Conservation (phyloP, 2,113 vertebrate genomes). For the Eublepharis macularius region DNA sequence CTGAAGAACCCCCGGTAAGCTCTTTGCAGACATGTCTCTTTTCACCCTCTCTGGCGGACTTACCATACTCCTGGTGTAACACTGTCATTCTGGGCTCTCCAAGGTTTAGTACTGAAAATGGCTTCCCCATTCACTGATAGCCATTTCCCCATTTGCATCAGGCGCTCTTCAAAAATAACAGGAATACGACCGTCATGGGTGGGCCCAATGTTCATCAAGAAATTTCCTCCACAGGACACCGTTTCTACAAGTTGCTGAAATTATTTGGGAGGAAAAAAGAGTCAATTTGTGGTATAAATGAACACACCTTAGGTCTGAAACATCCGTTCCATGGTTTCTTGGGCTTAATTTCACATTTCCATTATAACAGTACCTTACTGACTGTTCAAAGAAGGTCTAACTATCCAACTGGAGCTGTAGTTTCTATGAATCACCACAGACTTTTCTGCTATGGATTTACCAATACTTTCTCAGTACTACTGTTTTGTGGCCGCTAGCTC, state of each 20-base stretch:
- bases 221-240: constrained; percentile 93
- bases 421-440: neutral
- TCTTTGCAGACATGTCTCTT: neutral
- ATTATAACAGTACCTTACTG: neutral
- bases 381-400: neutral
- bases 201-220: constrained; percentile 93
- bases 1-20: too few relatives aligned
- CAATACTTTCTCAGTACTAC: neutral
- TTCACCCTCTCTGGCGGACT: neutral
- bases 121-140: constrained; percentile 88
- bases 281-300: neutral
- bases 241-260: constrained; percentile 86
- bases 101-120: constrained; percentile 87
- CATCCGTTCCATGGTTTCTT: neutral
- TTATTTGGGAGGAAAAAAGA: constrained; percentile 11
- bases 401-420: neutral
- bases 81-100: constrained; percentile 89
- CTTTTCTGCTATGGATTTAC: neutral
- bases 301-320: neutral
- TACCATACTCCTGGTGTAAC: constrained; percentile 84
- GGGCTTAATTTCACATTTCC: fast-evolving
- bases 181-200: constrained; percentile 87
- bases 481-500: neutral
- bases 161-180: constrained; percentile 89
- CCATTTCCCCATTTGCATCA: constrained; percentile 91